Conservation (phyloP, 2,113 vertebrate genomes). For the Suncus etruscus region DNA sequence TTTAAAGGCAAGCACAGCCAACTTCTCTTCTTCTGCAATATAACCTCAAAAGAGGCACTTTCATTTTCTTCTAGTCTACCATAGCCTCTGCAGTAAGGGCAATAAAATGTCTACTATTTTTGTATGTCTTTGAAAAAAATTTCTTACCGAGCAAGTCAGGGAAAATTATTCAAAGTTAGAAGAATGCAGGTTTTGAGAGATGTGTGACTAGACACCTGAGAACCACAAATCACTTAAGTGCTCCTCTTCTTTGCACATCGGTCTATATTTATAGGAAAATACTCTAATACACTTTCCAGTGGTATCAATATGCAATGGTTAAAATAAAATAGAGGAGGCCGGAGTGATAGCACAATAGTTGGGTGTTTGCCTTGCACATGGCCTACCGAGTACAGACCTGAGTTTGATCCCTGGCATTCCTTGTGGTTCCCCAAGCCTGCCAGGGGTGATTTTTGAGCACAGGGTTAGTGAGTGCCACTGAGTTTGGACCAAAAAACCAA, state of each 20-base stretch:
- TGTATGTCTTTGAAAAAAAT: not conserved
- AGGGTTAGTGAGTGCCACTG: too few species aligned
- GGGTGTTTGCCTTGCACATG: too few species aligned
- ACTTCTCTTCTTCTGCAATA: not conserved
- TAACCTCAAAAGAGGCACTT: not conserved
- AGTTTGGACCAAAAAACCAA: too few species aligned
- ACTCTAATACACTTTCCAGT: not conserved
- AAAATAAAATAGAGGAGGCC: not conserved
- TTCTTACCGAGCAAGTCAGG: accelerated
- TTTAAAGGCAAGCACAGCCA: too few species aligned
- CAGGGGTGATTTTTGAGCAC: too few species aligned
- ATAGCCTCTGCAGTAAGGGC: not conserved
- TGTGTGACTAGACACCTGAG: not conserved
- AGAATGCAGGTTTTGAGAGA: not conserved
- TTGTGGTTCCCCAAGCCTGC: too few species aligned
- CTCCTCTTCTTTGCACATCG: accelerated
- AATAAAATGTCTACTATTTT: not conserved
- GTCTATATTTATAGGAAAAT: not conserved
- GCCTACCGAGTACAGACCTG: too few species aligned
- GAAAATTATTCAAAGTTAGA: not conserved
- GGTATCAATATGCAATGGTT: not conserved
- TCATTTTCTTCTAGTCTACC: not conserved
- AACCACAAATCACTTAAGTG: accelerated
- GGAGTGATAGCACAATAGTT: too few species aligned
- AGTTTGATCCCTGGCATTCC: too few species aligned